phyloP scores from a whole-genome alignment of 2,888 invertebrate genomes.

The Scrobipalpa atriplicella region DNA sequence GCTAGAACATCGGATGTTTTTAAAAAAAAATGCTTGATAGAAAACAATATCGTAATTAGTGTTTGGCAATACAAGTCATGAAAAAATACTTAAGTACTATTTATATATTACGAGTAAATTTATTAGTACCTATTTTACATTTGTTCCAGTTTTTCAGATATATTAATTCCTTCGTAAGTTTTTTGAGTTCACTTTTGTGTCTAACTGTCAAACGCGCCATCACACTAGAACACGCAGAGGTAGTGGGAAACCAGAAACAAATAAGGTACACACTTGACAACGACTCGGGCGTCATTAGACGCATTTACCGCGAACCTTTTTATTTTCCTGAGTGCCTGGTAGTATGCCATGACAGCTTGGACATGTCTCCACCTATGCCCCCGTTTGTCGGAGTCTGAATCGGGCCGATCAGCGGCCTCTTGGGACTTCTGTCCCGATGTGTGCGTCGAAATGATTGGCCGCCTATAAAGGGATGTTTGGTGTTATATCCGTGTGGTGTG shows the following conservation, averaged over 20 bases:
- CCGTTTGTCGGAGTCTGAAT: slow-evolving; percentile 73
- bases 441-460: slow-evolving; percentile 78
- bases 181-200: background rate
- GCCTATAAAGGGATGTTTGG: slow-evolving; percentile 76
- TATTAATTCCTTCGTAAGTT: background rate
- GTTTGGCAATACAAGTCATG: too few relatives aligned
- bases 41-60: too few relatives aligned
- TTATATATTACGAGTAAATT: too few relatives aligned
- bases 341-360: slow-evolving; percentile 94
- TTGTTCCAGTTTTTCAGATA: too few relatives aligned
- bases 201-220: background rate
- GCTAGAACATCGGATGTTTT: too few relatives aligned
- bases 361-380: slow-evolving; percentile 93
- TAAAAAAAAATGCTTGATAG: too few relatives aligned
- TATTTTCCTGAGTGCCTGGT: slow-evolving; percentile 94
- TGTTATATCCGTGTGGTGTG: slow-evolving; percentile 65
- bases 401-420: slow-evolving; percentile 50
- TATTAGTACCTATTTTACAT: too few relatives aligned
- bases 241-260: slow-evolving; percentile 72
- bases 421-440: slow-evolving; percentile 70
- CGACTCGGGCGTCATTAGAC: slow-evolving; percentile 54
- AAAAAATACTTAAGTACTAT: too few relatives aligned
- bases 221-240: slow-evolving; percentile 30
- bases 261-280: slow-evolving; percentile 62
- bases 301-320: slow-evolving; percentile 87